Conservation (phyloP, 2,797 vertebrate species). For the Danio aesculapii region DNA sequence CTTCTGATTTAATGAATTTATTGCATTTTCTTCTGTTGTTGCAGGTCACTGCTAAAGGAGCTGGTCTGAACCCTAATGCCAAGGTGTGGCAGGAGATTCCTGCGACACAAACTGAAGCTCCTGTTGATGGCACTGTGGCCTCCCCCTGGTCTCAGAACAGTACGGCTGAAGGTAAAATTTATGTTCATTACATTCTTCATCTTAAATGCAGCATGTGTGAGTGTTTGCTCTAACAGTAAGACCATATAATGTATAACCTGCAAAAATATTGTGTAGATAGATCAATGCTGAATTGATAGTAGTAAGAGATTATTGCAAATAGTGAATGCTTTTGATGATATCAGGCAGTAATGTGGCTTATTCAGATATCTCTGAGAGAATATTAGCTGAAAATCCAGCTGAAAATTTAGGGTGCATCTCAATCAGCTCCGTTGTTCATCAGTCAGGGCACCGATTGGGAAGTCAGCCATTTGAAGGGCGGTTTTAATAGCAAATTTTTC, state of each 20-base stretch:
- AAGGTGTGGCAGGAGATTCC: slow-evolving; percentile 99
- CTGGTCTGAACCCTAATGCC: slow-evolving; percentile 97
- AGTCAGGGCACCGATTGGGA: no score
- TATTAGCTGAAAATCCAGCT: no score
- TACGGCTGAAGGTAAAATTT: slow-evolving; percentile 83
- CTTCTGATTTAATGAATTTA: not conserved
- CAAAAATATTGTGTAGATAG: no score
- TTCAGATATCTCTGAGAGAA: no score
- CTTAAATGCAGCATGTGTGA: not conserved
- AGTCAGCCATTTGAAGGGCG: no score
- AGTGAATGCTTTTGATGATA: no score
- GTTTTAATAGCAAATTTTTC: no score
- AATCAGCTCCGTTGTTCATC: no score
- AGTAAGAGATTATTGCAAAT: no score
- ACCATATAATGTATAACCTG: not conserved
- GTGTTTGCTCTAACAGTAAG: not conserved
- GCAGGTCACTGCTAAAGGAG: slow-evolving; percentile 98
- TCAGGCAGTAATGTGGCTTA: no score
- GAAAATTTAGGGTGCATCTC: no score
- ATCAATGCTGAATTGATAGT: no score
- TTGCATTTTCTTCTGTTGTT: slow-evolving; percentile 44
- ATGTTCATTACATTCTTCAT: not conserved
- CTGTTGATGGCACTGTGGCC: slow-evolving; percentile 81
- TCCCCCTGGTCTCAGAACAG: slow-evolving; percentile 87
- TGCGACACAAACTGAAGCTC: slow-evolving; percentile 77